Base-by-base conservation (phyloP, 2,888 invertebrate species). In the Elegia similella region DNA sequence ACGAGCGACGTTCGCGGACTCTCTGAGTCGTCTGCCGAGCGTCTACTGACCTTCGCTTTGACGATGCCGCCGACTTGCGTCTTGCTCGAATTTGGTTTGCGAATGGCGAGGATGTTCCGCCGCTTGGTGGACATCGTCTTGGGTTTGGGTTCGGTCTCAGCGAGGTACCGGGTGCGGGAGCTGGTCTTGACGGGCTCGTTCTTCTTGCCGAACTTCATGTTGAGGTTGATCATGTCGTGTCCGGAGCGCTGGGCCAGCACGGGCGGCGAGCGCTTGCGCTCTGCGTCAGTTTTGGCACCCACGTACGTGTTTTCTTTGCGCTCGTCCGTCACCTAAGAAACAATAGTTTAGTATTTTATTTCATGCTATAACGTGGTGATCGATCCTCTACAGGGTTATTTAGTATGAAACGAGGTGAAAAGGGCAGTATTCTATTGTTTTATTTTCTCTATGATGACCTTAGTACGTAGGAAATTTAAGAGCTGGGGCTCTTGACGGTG, bases 221-320 rank as follows among this genome's bases (percentile, higher is more conserved):
- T 79, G 61, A 80, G 60, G 70, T 73, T 78, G 66, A 75, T 67
- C 65, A 85, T 67, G 63, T 88, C 88, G 71, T 78, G 85, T 0
- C 79, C 80, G 62, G 86, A 79, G 59, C 84, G 82, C 61, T 66
- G 82, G 38, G 82, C 76, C 5, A 80, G 73, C 1, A 76, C 68
- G 42, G 76, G 69, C 32, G 77, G 76, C 61, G 66, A 69, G 42
- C 80, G 77, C 38, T 68, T 69, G 17, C 77, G 75, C 53, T 87
- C 87, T 6, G 76, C 29, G 67, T 86, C 88, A 6, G 74, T 72
- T 62, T 86, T 86, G 46, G 83, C 86, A 50, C 82, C 86, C 13
- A 69, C 80, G 78, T 87, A 91, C 1, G 91, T 76, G 80, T 91
- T 91, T 68, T 91, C 91, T 61, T 91, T 91, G 59, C 90, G 82